Evolutionary conservation across 2,888 invertebrate species (phyloP).

Genomic region (Melanotus villosus): DNA sequence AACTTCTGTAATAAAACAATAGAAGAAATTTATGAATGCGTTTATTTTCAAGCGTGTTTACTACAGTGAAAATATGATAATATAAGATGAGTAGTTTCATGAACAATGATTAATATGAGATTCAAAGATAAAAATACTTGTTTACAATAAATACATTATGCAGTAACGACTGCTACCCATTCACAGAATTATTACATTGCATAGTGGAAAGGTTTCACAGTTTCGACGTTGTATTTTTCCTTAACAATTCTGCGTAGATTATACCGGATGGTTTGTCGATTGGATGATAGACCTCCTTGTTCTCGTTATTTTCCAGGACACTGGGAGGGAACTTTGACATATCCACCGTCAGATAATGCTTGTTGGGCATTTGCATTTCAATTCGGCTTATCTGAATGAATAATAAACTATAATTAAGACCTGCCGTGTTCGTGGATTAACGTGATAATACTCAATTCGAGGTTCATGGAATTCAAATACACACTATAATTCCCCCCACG

Average conservation of each 20-base stretch:
- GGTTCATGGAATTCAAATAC: slow-evolving; percentile 6
- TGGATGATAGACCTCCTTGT: slow-evolving; percentile 81
- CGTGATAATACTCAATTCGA: slow-evolving; percentile 19
- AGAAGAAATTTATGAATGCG: neutral
- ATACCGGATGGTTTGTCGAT: slow-evolving; percentile 85
- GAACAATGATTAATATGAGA: neutral
- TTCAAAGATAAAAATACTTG: slow-evolving; percentile 4
- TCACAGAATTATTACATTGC: neutral
- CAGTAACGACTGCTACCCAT: neutral
- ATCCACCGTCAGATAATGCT: slow-evolving; percentile 84
- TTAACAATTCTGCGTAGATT: slow-evolving; percentile 80
- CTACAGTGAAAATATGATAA: neutral
- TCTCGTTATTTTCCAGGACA: slow-evolving; percentile 75
- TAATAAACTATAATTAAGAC: slow-evolving; percentile 44
- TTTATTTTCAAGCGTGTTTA: slow-evolving; percentile 10
- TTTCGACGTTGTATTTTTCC: slow-evolving; percentile 71
- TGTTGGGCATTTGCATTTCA: slow-evolving; percentile 86
- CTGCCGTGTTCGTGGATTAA: slow-evolving; percentile 11
- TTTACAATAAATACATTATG: slow-evolving; percentile 15
- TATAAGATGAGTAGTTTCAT: neutral
- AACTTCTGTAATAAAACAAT: neutral
- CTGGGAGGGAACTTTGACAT: slow-evolving; percentile 80
- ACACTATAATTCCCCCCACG: neutral
- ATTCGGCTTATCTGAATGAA: slow-evolving; percentile 75
- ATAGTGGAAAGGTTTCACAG: slow-evolving; percentile 64